Base-by-base conservation (phyloP, 2,797 vertebrate species). In the Phoxinus dragarum region DNA sequence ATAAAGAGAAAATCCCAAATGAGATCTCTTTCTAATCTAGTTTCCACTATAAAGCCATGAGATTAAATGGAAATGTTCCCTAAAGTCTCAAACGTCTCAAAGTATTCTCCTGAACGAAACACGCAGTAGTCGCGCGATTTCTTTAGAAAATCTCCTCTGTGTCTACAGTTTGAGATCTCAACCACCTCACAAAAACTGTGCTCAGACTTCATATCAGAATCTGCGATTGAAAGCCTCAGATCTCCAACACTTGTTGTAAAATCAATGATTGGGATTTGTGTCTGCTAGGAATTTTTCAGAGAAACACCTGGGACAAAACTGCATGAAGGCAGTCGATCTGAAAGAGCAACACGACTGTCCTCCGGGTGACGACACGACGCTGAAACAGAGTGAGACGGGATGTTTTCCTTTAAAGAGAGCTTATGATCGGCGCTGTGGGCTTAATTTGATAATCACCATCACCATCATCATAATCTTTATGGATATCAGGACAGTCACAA, bases 381-480 rank as follows among this genome's bases (percentile, higher is more conserved):
- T 27, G 31, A 23, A 3, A 23, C 27, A 27, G 47, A 47, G 23
- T n/a, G 16, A 21, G 72, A 52, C 9, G 4, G 59, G 81, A 59
- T 64, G 54, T 73, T 82, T 73, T 82, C 6, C 68, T 71, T n/a
- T n/a, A 54, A 71, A 81, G 34, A 61, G 31, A 40, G 31, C 54
- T 49, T 11, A n/a, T 9, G 17, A 40, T 38, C 78, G 49, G 23
- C 52, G n/a, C 54, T 19, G 66, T n/a, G 40, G 68, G 54, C 79
- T 56, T 75, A 69, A 74, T 67, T 72, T 79, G 72, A 83, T 73
- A 54, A 81, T 84, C 77, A 64, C 52, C 36, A 19, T 17, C 74
- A 71, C 67, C 67, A 56, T 80, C 44, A 84, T 78, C 80, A 40
- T 71, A 54, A 88, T 84, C 75, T 87, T 86, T 80, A 73, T 73